phyloP scores from a whole-genome alignment of 2,797 vertebrate species.

The Amphiprion clarkii region DNA sequence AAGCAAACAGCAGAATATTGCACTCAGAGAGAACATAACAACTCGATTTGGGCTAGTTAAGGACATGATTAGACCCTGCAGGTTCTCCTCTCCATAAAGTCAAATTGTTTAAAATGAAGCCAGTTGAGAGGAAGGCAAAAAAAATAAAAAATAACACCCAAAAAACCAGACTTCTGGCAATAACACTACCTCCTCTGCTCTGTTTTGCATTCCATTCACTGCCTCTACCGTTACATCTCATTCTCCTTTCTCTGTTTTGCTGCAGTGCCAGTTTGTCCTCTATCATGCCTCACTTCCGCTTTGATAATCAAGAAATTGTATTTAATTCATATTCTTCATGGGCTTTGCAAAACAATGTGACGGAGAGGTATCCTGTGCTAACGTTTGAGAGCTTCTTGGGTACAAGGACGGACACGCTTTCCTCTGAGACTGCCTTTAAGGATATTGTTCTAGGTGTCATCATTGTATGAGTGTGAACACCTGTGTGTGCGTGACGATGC shows the following conservation, averaged over 20 bases:
- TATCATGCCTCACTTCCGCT: slow-evolving; percentile 38
- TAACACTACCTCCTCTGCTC: slow-evolving; percentile 26
- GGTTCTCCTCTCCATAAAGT: slow-evolving; percentile 34
- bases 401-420: slow-evolving; percentile 27
- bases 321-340: slow-evolving; percentile 54
- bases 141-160: too few species aligned
- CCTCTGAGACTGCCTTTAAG: slow-evolving; percentile 22
- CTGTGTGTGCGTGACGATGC: slow-evolving; percentile 5
- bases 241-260: slow-evolving; percentile 55
- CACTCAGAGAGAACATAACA: slow-evolving; percentile 20
- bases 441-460: slow-evolving; percentile 37
- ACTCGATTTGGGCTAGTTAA: slow-evolving; percentile 38
- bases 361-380: slow-evolving; percentile 20
- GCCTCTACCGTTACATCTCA: slow-evolving; percentile 40
- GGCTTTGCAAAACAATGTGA: slow-evolving; percentile 7
- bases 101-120: slow-evolving; percentile 56
- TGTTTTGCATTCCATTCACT: slow-evolving; percentile 63
- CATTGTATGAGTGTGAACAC: neutral
- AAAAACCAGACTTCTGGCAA: slow-evolving; percentile 19
- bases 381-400: slow-evolving; percentile 31
- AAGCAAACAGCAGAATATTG: slow-evolving; percentile 17
- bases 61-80: slow-evolving; percentile 41
- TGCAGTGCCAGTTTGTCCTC: slow-evolving; percentile 63
- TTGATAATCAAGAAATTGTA: slow-evolving; percentile 60
- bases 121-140: slow-evolving; percentile 19